Percentiles rank a stretch among this genome's conserved stretches.
Evolutionary conservation across 1,140 invertebrate genomes (phyloP).

Genomic region (Bombus fervidus): DNA sequence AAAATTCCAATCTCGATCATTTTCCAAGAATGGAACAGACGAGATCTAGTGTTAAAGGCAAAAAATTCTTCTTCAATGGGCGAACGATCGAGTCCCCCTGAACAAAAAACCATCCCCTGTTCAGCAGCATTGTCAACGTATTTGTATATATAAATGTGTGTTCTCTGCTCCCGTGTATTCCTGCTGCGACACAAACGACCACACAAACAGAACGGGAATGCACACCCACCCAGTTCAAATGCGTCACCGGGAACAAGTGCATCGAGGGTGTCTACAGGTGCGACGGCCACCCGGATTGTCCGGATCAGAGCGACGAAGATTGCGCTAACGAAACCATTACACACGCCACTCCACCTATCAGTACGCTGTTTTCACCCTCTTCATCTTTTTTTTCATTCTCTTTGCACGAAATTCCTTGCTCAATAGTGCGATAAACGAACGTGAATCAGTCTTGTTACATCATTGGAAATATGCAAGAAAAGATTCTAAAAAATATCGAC

Average conservation of each 20-base stretch:
- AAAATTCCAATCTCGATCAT: no score
- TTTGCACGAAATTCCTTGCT: not conserved
- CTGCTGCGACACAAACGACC: constrained; percentile 78
- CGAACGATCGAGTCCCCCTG: not conserved
- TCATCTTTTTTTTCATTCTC: constrained; percentile 38
- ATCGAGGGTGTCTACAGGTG: constrained; percentile 85
- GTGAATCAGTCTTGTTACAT: not conserved
- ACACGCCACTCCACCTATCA: constrained; percentile 73
- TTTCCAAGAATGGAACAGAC: no score
- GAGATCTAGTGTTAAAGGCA: no score
- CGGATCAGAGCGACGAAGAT: constrained; percentile 88
- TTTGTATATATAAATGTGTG: constrained; percentile 53
- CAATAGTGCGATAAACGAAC: not conserved
- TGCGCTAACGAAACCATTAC: constrained; percentile 77
- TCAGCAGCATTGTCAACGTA: not conserved
- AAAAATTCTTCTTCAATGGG: no score
- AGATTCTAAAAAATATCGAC: not conserved
- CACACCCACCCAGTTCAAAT: constrained; percentile 83
- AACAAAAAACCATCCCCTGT: not conserved
- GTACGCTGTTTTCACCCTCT: constrained; percentile 76
- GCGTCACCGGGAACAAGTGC: constrained; percentile 82
- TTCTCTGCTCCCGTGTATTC: constrained; percentile 75
- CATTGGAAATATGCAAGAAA: not conserved
- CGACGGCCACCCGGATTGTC: constrained; percentile 88
- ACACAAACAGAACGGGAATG: constrained; percentile 78